Base-by-base conservation (phyloP, 1,140 invertebrate genomes). In the Ganaspis sp. region DNA sequence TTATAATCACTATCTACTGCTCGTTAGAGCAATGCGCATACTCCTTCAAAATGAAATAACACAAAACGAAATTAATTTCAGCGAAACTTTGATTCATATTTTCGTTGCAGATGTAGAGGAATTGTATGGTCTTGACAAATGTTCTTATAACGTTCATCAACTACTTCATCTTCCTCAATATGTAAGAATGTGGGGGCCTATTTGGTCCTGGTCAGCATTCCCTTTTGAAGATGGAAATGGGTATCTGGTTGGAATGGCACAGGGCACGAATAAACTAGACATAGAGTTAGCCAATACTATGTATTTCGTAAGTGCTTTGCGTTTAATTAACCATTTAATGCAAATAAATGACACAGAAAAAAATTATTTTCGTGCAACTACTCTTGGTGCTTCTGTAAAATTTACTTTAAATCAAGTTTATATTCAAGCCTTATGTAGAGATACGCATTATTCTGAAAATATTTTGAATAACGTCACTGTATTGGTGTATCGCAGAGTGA, bases 71-170 rank as follows among this genome's bases (percentile, higher is more conserved):
- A 64, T 76, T 21, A 37, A 64, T 40, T 73, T 77, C 72, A n/a
- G 76, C 73, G 53, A 37, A 29, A 0, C 21, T n/a, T n/a, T 74
- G 0, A 40, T 77, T 40, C 17, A 69, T 70, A 23, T 77, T 37
- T 77, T 77, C 37, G 15, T 70, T 37, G 21, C 53, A 21, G 73
- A 69, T 72, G 58, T 70, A 53, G 49, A 78, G 38, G 2, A 53
- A 64, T 42, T 78, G n/a, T 72, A 70, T n/a, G 38, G 53, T 17
- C 26, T 64, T 1, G n/a, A 74, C 9, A 78, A 78, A 74, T 78
- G 72, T 70, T 71, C 76, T 37, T 78, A 58, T 37, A 74, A 78
- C 53, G 76, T 74, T 42, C 76, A 78, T 69, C 76, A 74, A 49
- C 23, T 73, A 21, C 69, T 19, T 12, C 75, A 78, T 74, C 34